Conservation (phyloP, 1,140 invertebrate genomes). For the Sarcophaga peregrina region DNA sequence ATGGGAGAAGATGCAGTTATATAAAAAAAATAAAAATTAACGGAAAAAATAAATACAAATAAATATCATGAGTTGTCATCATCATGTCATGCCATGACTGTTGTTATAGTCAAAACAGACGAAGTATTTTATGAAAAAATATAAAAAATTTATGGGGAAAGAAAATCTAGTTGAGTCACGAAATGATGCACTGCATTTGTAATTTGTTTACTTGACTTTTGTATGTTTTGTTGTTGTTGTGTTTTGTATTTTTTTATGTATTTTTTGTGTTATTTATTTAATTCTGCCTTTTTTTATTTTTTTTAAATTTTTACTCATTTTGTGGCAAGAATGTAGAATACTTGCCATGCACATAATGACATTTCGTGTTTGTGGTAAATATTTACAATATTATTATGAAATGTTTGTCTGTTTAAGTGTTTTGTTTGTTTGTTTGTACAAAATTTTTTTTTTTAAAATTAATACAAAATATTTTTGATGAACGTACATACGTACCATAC, state of each 20-base stretch:
- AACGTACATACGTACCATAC: no score
- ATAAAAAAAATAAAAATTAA: background rate
- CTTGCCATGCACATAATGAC: conserved; percentile 16
- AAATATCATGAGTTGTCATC: conserved; percentile 27
- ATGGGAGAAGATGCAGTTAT: background rate
- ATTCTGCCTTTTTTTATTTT: no score
- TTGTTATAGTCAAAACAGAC: background rate
- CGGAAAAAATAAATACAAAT: background rate
- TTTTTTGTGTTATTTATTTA: background rate
- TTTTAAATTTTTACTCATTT: background rate
- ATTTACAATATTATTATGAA: background rate
- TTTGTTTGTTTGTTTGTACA: background rate
- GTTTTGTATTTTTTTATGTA: background rate
- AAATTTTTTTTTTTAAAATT: background rate
- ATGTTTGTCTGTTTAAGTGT: background rate
- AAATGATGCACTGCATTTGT: conserved; percentile 19
- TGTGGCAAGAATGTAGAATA: background rate
- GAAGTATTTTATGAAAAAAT: background rate
- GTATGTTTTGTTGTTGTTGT: background rate
- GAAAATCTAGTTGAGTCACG: conserved; percentile 21
- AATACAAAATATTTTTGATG: no score
- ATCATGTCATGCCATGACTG: conserved; percentile 18
- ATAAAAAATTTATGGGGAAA: background rate
- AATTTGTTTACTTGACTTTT: background rate
- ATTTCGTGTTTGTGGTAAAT: conserved; percentile 22